Evolutionary conservation across 2,888 invertebrate genomes (phyloP), one percentile per base, ranked within the genome.

Genomic region (Cosmopolites sordidus): DNA sequence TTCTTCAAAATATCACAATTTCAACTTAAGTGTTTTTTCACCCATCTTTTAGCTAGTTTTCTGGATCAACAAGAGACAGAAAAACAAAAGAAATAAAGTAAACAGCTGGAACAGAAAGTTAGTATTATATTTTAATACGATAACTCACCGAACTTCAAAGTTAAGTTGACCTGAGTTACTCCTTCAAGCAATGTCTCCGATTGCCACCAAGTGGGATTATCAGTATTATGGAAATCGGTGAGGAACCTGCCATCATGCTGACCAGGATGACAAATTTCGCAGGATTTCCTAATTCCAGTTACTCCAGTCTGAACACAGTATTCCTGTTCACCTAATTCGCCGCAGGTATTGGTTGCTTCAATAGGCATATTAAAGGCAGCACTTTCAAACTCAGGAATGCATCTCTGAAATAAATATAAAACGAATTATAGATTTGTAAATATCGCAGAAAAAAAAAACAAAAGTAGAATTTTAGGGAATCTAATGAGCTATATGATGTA

Each of bases 151-250:
- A 69, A 63, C 48, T 64, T 64, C 2, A 70, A 55, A 0, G 70
- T 70, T 17, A 99, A 78, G 74, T 97, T 97, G 63, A 99, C 96
- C 73, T 87, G 87, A 66, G 85, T 87, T 50, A 95, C 86, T 17
- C 87, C 89, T 68, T 98, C 94, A 67, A 83, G 83, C 94, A 99
- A 96, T 1, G 99, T 98, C 72, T 97, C 95, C 1, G 95, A 95
- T 72, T 96, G 95, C 96, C 96, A 96, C 92, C 93, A 96, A 0
- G 95, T 93, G 61, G 88, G 87, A 69, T 91, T 90, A 62, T 91
- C 89, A 58, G 87, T 86, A 71, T 90, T 91, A 71, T 96, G 92
- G 67, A 90, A 81, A 73, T 99, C 98, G 2, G 97, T 98, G 63
- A 98, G 79, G 73, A 82, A 92, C 46, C 79, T 74, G 12, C 89